phyloP scores from a whole-genome alignment of 2,888 invertebrate species.

The Idaea aversata region DNA sequence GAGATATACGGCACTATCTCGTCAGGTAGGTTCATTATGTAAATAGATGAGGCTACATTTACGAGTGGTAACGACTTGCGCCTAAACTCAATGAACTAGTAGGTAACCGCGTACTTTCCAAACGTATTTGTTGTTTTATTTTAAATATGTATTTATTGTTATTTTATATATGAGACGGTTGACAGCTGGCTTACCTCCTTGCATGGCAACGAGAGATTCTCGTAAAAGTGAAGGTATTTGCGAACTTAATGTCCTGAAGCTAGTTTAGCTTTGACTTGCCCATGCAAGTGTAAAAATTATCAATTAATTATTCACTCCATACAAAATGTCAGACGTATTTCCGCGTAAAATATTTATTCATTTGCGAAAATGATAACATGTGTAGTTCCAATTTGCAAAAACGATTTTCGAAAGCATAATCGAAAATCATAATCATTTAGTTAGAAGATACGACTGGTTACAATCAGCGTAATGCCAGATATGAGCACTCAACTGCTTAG shows the following conservation, averaged over 20 bases:
- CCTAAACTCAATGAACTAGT: conserved; percentile 11
- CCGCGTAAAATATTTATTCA: too few relatives aligned
- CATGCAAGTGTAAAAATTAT: too few relatives aligned
- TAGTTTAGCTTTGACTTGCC: too few relatives aligned
- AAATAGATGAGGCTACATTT: conserved; percentile 27
- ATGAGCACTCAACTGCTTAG: too few relatives aligned
- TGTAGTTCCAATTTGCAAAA: too few relatives aligned
- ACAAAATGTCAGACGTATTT: too few relatives aligned
- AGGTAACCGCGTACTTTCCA: background rate
- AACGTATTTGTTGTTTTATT: conserved; percentile 14
- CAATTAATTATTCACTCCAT: too few relatives aligned
- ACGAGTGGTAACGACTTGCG: conserved; percentile 21
- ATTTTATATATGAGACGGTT: conserved; percentile 15
- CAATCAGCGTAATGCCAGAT: too few relatives aligned
- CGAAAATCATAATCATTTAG: too few relatives aligned
- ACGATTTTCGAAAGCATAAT: too few relatives aligned
- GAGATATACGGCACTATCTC: conserved; percentile 51
- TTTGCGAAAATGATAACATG: too few relatives aligned
- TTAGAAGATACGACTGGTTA: too few relatives aligned
- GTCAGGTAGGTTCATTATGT: conserved; percentile 56
- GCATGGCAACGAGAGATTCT: background rate
- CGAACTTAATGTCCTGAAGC: background rate
- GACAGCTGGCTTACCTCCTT: background rate
- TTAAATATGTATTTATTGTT: conserved; percentile 23
- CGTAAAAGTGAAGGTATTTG: background rate